These are phyloP conservation scores for Acomys russatus DNA, from an alignment of 2,797 vertebrate species.

Conservation along the genomic window DNA sequence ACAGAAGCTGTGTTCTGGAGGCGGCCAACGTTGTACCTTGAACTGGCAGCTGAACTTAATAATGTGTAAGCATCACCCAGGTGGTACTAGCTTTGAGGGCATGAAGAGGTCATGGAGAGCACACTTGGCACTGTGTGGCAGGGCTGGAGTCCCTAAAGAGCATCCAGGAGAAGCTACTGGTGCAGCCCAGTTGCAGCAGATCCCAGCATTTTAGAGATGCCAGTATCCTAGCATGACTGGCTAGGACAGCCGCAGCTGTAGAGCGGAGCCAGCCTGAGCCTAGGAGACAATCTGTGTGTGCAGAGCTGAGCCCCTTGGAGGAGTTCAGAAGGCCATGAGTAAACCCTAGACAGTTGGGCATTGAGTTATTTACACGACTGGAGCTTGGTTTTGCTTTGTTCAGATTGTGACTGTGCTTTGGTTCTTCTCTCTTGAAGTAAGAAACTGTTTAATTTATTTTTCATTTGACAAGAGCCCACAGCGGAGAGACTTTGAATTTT, in stretches of 20 bases:
- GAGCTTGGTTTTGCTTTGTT: background rate
- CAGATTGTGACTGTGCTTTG: background rate
- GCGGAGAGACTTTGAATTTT: background rate
- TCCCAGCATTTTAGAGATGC: background rate
- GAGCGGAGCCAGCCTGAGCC: background rate
- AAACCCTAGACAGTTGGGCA: background rate
- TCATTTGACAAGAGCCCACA: background rate
- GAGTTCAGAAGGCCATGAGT: background rate
- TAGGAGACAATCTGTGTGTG: background rate
- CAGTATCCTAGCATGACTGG: background rate
- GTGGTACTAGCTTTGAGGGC: background rate
- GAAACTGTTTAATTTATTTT: background rate
- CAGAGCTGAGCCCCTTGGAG: background rate
- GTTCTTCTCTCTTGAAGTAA: background rate
- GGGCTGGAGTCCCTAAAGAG: background rate
- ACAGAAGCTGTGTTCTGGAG: background rate
- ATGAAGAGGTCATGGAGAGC: background rate
- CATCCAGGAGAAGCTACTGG: background rate
- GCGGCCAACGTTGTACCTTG: background rate
- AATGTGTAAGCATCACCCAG: background rate
- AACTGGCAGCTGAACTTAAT: background rate
- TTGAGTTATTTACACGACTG: background rate
- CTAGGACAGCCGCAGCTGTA: no score
- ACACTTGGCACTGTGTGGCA: background rate
- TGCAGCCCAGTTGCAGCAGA: background rate